phyloP scores from a whole-genome alignment of 2,113 vertebrate species.

The Gavialis gangeticus region DNA sequence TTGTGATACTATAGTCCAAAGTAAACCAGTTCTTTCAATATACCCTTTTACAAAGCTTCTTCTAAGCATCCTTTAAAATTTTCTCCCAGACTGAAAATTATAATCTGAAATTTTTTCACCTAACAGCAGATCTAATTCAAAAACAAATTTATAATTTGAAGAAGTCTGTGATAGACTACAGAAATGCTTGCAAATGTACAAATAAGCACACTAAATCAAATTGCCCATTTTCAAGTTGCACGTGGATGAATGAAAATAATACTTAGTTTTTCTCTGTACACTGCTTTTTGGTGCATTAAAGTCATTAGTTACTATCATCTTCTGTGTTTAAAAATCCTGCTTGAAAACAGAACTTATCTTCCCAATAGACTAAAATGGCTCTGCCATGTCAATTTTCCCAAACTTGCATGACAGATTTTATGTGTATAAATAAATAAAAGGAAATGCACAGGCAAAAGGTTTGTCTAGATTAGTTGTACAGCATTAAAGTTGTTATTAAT shows the following conservation, averaged over 20 bases:
- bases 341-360: neutral
- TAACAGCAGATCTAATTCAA: neutral
- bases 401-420: neutral
- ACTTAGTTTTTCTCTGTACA: neutral
- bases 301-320: neutral
- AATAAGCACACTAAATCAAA: neutral
- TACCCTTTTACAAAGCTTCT: neutral
- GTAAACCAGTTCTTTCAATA: neutral
- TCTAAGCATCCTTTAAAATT: neutral
- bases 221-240: neutral
- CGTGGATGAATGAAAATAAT: neutral
- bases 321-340: neutral
- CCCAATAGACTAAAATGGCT: accelerated
- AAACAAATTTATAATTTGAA: neutral
- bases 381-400: neutral
- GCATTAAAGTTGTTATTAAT: neutral
- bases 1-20: neutral
- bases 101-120: neutral
- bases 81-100: neutral
- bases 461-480: neutral
- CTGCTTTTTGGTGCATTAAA: neutral
- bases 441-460: neutral
- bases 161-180: neutral
- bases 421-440: neutral
- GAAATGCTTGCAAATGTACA: neutral